Conservation (phyloP, 2,888 invertebrate genomes). For the Suillia variegata region DNA sequence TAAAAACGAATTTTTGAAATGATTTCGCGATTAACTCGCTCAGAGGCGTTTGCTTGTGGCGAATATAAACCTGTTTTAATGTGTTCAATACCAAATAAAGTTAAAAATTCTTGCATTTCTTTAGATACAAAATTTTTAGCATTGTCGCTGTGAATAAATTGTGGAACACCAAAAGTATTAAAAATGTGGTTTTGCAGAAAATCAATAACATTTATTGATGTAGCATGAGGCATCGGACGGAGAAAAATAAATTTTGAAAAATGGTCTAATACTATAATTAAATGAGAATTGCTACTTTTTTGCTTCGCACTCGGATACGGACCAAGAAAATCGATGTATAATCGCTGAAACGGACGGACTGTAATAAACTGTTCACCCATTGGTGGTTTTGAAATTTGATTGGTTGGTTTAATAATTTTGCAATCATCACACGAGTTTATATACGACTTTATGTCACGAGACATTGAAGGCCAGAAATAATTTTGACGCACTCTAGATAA, state of each 20-base stretch:
- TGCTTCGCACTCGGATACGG: constrained; percentile 5
- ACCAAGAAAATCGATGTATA: constrained; percentile 16
- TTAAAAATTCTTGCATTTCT: constrained; percentile 15
- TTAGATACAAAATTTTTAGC: constrained; percentile 23
- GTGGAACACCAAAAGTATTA: constrained; percentile 20
- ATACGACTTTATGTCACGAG: neutral
- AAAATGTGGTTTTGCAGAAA: constrained; percentile 19
- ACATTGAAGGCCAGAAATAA: constrained; percentile 9
- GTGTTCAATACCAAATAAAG: constrained; percentile 15
- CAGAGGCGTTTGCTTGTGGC: constrained; percentile 27
- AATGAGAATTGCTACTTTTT: neutral
- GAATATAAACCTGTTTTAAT: constrained; percentile 21
- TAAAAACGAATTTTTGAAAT: constrained; percentile 13
- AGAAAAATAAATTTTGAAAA: constrained; percentile 17
- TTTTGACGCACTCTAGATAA: constrained; percentile 1
- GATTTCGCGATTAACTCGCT: constrained; percentile 23
- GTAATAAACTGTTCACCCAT: constrained; percentile 12
- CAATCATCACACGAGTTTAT: constrained; percentile 4
- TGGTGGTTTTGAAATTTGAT: constrained; percentile 6
- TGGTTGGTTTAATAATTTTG: constrained; percentile 8
- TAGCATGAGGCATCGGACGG: constrained; percentile 8
- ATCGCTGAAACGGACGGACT: constrained; percentile 12
- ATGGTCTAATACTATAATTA: constrained; percentile 10
- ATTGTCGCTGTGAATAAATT: constrained; percentile 22
- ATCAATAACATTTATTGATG: constrained; percentile 3